These are phyloP conservation scores for Hydroisotoma schaefferi DNA, from an alignment of 2,888 invertebrate genomes.

Conservation along the genomic window DNA sequence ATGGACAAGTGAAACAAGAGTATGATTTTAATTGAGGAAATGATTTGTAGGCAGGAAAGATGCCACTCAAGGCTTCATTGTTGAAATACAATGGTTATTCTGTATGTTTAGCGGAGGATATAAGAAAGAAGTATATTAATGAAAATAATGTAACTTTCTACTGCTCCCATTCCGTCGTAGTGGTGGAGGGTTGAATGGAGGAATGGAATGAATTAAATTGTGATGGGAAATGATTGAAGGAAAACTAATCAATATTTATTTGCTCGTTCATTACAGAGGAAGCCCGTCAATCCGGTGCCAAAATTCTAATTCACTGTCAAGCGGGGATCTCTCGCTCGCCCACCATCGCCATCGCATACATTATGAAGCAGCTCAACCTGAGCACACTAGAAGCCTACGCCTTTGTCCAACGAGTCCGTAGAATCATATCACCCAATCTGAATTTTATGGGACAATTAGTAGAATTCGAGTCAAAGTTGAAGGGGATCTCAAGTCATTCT, in stretches of 20 bases:
- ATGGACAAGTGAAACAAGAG: no score
- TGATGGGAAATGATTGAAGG: background rate
- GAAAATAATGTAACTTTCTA: no score
- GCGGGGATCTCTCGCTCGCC: constrained; percentile 93
- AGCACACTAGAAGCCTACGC: constrained; percentile 83
- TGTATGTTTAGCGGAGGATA: no score
- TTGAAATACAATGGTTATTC: no score
- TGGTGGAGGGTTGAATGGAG: no score
- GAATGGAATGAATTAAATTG: constrained; percentile 1
- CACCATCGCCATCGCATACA: constrained; percentile 89
- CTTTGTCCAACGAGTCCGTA: constrained; percentile 76
- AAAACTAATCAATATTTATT: constrained; percentile 7
- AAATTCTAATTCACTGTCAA: constrained; percentile 89
- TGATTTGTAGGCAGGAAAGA: no score
- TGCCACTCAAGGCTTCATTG: no score
- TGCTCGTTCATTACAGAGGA: constrained; percentile 60
- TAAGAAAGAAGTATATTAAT: no score
- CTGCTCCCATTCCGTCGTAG: no score
- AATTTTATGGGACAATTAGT: constrained; percentile 90
- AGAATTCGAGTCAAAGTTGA: constrained; percentile 62
- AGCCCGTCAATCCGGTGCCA: constrained; percentile 65
- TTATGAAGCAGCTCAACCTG: constrained; percentile 81
- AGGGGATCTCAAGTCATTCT: background rate
- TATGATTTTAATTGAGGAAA: no score
- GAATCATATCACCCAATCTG: constrained; percentile 90